Percentiles rank a stretch among this genome's conserved stretches.
These are phyloP conservation scores for Nasua narica DNA, from an alignment of 2,797 vertebrate genomes.

Conservation along the genomic window DNA sequence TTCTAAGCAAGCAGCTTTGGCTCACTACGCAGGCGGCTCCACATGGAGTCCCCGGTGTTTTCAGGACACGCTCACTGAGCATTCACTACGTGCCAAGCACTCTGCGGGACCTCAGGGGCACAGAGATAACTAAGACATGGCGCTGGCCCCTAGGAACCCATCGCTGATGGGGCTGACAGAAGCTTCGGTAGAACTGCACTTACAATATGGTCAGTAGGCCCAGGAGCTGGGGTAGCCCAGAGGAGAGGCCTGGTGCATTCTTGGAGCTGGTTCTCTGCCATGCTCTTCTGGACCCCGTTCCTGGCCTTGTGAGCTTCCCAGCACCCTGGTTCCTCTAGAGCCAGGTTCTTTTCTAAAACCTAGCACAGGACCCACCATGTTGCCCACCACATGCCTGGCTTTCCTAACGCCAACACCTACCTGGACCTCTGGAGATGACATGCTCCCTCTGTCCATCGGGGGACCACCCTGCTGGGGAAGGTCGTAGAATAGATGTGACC, in stretches of 20 bases:
- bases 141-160: background rate
- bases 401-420: accelerated
- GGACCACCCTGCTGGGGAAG: background rate
- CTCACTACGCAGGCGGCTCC: background rate
- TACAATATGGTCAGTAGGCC: background rate
- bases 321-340: background rate
- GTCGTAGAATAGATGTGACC: background rate
- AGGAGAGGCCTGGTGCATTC: background rate
- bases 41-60: accelerated
- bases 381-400: background rate
- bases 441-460: accelerated
- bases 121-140: background rate
- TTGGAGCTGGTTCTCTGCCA: background rate
- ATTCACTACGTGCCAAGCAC: no score
- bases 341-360: background rate
- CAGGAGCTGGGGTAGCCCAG: background rate
- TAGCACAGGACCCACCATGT: background rate
- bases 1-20: background rate
- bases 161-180: background rate
- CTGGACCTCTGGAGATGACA: background rate
- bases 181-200: background rate
- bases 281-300: background rate
- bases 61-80: background rate
- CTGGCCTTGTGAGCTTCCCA: background rate
- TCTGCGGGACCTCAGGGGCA: background rate